Evolutionary conservation across 2,888 invertebrate species (phyloP), one percentile per base, ranked within the genome.

Genomic region (Cosmorhoe ocellata): DNA sequence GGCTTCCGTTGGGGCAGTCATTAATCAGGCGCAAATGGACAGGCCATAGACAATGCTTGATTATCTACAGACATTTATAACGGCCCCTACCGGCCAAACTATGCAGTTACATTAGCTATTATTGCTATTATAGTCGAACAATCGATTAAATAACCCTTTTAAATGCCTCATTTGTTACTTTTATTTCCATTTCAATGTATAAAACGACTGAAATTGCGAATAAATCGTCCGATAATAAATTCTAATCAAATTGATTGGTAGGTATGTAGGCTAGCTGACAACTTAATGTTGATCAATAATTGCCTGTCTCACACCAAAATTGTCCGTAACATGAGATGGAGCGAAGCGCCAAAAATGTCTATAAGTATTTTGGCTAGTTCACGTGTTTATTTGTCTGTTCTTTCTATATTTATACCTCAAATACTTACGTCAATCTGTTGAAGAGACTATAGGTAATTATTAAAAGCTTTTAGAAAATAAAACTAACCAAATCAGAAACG

Each of bases 1-100:
- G 82, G 87, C 89, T 89, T 87, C 89, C 84, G 88, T 87, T 79
- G 75, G 71, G 69, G 67, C 66, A 64, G 67, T 72, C 75, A 84
- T 88, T 81, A 82, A 86, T 88, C 87, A 87, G 74, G 62, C 67
- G 71, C 76, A 76, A 81, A 75, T 62, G 61, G 59, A 58, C 58
- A 56, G 52, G 54, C 36, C 51, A 37, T 43, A 58, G 59, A 62
- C 59, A 62, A 59, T 59, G 54, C 46, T 40, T 45, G 44, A 58
- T 62, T 59, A 56, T 59, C 61, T 44, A 32, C 36, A 28, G 56
- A 56, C 52, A 56, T 55, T 51, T 53, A 42, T 48, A 46, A 45
- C 55, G 36, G 44, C 42, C 47, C 46, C 38, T 18, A 10, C 12
- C 24, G 28, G 34, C 31, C 32, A 34, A 50, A 45, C 51, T 47